A percentile compares a stretch with the other conserved stretches of the same genome.
Conservation (phyloP, 2,113 vertebrate genomes). For the Hipposideros armiger region DNA sequence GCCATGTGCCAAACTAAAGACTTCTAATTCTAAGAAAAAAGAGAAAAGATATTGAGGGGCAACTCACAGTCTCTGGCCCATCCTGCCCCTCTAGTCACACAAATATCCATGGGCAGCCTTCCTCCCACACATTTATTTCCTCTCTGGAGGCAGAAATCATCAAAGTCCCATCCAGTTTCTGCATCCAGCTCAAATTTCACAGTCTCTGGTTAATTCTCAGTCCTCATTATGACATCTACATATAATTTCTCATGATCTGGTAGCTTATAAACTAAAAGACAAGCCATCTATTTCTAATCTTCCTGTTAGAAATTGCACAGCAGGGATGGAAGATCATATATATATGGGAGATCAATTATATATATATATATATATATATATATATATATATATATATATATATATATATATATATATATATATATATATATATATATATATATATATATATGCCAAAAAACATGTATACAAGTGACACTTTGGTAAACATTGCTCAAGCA, state of each 20-base stretch:
- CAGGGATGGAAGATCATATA: background rate
- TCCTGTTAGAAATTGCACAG: background rate
- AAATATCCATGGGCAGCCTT: background rate
- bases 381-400: no score
- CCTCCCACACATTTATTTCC: background rate
- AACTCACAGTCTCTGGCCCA: background rate
- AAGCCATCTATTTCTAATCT: background rate
- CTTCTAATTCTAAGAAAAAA: background rate
- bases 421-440: no score
- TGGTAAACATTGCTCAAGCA: no score
- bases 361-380: no score
- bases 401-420: no score
- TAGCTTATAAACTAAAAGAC: conserved; percentile 5
- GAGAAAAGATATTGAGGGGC: background rate
- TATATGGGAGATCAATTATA: no score
- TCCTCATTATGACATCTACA: background rate
- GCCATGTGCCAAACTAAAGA: background rate
- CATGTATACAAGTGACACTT: no score
- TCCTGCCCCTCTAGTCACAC: background rate
- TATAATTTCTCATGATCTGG: background rate
- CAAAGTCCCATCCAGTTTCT: background rate
- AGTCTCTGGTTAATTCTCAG: conserved; percentile 29
- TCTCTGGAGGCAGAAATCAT: background rate
- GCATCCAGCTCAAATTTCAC: conserved; percentile 6
- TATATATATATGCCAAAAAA: no score